Base-by-base conservation (phyloP, 2,888 invertebrate genomes). In the Ornithoptera alexandrae region DNA sequence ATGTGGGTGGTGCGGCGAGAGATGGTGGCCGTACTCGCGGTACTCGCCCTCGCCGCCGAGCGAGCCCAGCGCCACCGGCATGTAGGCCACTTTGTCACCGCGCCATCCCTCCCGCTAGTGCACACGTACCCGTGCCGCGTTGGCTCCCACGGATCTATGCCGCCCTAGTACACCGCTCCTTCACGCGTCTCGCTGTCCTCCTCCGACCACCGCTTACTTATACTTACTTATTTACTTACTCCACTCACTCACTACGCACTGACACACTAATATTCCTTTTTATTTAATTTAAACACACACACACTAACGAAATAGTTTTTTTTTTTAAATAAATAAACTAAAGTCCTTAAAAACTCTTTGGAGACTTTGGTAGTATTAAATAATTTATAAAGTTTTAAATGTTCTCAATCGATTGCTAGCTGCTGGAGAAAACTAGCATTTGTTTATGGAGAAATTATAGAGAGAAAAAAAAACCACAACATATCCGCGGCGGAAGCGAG, bases 11-110 rank as follows among this genome's bases (percentile, higher is more conserved):
- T 89, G 91, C 85, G 88, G 90, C 88, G 90, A 90, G 88, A 92
- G 87, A 85, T 87, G 88, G 81, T 88, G 89, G 81, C 80, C 80
- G 85, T 87, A 92, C 82, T 87, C 89, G 74, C 87, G 93, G 92
- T 90, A 93, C 93, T 93, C 93, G 93, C 93, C 93, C 93, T 93
- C 94, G 93, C 94, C 93, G 93, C 93, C 94, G 90, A 94, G 92
- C 92, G 93, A 93, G 93, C 93, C 93, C 93, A 94, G 93, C 91
- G 93, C 94, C 89, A 94, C 94, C 77, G 91, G 94, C 94, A 94
- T 94, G 92, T 93, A 94, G 89, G 94, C 94, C 94, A 94, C 94
- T 81, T 92, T 94, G 94, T 93, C 94, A 94, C 94, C 93, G 93
- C 87, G 88, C 86, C 94, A 93, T 93, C 90, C 88, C 79, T 74